phyloP scores from a whole-genome alignment of 2,888 invertebrate genomes.

The Cepaea hortensis region DNA sequence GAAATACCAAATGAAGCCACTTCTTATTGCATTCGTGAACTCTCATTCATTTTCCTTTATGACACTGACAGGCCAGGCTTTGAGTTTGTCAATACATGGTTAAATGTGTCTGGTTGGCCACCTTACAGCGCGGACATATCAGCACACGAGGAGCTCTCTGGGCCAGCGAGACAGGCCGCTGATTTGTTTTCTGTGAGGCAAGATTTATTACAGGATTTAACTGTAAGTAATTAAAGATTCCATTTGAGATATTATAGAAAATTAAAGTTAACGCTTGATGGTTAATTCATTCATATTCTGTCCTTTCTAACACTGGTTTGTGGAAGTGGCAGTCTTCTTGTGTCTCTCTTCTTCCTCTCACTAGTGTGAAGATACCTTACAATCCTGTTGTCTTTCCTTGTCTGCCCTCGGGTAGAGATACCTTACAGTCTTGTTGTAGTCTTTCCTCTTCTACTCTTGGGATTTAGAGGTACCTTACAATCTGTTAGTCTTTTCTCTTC shows the following conservation, averaged over 20 bases:
- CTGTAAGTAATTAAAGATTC: neutral
- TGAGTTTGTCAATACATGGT: constrained; percentile 58
- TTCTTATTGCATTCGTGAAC: too few species aligned
- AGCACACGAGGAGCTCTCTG: constrained; percentile 54
- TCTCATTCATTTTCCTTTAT: neutral
- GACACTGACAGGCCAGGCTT: constrained; percentile 51
- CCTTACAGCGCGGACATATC: constrained; percentile 59
- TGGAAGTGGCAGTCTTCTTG: neutral
- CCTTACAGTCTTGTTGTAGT: too few species aligned
- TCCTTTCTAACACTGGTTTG: neutral
- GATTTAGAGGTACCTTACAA: neutral
- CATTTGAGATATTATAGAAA: neutral
- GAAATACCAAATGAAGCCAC: too few species aligned
- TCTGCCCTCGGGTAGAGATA: too few species aligned
- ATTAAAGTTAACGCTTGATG: too few species aligned
- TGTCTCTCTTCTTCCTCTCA: neutral
- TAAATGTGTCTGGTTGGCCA: constrained; percentile 58
- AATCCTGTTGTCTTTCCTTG: too few species aligned
- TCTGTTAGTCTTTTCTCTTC: neutral
- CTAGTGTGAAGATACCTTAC: neutral
- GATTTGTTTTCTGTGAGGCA: constrained; percentile 5
- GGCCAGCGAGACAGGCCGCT: constrained; percentile 53
- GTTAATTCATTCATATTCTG: neutral
- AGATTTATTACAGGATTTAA: neutral
- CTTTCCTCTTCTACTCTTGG: too few species aligned